Evolutionary conservation across 2,113 vertebrate genomes (phyloP).

Genomic region (Etheostoma cragini): DNA sequence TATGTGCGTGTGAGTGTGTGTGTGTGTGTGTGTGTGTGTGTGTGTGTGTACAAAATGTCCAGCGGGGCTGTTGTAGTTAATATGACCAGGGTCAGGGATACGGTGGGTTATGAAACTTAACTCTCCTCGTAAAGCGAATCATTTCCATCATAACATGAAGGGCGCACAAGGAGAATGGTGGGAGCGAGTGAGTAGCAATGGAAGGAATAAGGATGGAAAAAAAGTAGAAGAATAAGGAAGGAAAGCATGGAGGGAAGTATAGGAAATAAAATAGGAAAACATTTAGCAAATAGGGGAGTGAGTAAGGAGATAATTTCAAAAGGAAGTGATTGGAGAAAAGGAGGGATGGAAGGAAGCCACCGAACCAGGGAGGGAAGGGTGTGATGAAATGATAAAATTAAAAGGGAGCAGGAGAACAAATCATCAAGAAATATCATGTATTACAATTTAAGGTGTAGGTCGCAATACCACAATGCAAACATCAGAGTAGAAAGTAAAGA

Average conservation of each 20-base stretch:
- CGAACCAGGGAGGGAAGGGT: not conserved
- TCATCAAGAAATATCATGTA: not conserved
- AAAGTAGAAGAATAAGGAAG: not conserved
- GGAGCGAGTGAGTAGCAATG: not conserved
- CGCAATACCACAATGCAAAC: not conserved
- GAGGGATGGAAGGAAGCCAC: not conserved
- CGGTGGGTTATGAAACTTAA: constrained; percentile 75
- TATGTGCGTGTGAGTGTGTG: not conserved
- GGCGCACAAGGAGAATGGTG: constrained; percentile 38
- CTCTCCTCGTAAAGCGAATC: constrained; percentile 65
- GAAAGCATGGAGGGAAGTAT: not conserved
- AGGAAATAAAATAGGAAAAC: not conserved
- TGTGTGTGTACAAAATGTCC: constrained; percentile 34
- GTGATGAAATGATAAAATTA: not conserved
- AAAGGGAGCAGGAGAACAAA: not conserved
- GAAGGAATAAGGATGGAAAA: not conserved
- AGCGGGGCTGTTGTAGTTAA: constrained; percentile 56
- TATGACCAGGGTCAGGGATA: constrained; percentile 62
- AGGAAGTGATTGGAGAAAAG: not conserved
- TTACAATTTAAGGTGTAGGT: not conserved
- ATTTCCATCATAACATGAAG: constrained; percentile 62
- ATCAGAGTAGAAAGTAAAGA: no score
- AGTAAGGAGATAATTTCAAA: not conserved
- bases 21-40: constrained; percentile 10
- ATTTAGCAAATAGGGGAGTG: not conserved